These are phyloP conservation scores for Amphiprion percula DNA, from an alignment of 2,113 vertebrate genomes.

Conservation along the genomic window DNA sequence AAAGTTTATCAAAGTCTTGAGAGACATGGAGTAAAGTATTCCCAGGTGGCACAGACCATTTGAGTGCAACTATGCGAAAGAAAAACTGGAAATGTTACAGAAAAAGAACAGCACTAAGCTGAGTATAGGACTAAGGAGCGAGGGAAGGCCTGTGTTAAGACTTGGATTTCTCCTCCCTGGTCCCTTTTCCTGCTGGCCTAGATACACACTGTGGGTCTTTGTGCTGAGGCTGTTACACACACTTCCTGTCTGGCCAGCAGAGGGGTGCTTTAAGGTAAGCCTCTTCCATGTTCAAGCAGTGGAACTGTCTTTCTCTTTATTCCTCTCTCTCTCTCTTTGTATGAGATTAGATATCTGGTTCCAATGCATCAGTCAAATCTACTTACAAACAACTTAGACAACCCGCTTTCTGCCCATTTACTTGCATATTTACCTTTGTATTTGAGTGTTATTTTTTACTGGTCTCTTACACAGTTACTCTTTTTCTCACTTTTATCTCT, in stretches of 20 bases:
- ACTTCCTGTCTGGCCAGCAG: conserved; percentile 75
- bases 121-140: conserved; percentile 36
- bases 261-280: conserved; percentile 78
- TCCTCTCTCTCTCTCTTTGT: conserved; percentile 19
- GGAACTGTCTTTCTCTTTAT: conserved; percentile 35
- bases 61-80: conserved; percentile 18
- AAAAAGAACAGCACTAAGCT: conserved; percentile 43
- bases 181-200: conserved; percentile 78
- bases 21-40: conserved; percentile 3
- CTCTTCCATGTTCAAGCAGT: conserved; percentile 46
- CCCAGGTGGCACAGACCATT: background rate
- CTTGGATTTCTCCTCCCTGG: conserved; percentile 71
- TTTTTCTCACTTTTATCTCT: conserved; percentile 35
- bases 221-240: conserved; percentile 71
- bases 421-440: background rate
- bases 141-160: conserved; percentile 66
- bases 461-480: background rate
- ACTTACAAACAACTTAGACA: conserved; percentile 9
- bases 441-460: conserved; percentile 14
- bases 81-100: conserved; percentile 22
- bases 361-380: background rate
- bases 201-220: conserved; percentile 78
- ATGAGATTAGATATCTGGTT: background rate
- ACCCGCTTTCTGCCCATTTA: conserved; percentile 14
- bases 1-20: background rate